phyloP scores from a whole-genome alignment of 2,113 vertebrate genomes.

The Fregata magnificens region DNA sequence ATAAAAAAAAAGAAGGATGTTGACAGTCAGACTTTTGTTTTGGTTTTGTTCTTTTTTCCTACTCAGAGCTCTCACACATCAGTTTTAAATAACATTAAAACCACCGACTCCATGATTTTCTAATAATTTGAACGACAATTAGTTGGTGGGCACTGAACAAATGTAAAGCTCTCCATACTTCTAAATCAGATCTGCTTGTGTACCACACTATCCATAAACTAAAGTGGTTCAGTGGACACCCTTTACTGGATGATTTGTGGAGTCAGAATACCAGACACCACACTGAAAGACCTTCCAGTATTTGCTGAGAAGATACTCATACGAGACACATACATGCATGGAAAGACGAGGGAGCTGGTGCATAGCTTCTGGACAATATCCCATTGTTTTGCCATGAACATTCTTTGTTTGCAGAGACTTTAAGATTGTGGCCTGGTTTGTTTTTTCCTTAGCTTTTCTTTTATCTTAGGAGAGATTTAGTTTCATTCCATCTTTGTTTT shows the following conservation, averaged over 20 bases:
- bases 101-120: neutral
- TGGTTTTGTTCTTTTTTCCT: neutral
- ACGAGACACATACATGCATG: rapidly evolving
- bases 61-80: neutral
- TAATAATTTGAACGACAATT: neutral
- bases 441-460: neutral
- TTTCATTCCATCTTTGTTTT: neutral
- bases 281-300: neutral
- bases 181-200: conserved; percentile 6
- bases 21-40: neutral
- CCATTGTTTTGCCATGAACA: neutral
- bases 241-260: neutral
- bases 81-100: conserved; percentile 23
- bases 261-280: neutral
- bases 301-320: neutral
- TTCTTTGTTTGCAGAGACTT: neutral
- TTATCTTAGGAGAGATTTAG: neutral
- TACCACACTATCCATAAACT: neutral
- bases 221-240: neutral
- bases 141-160: neutral
- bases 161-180: neutral
- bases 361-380: neutral
- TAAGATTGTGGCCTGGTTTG: neutral
- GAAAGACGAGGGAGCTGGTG: neutral
- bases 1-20: neutral